Base-by-base conservation (phyloP, 2,797 vertebrate genomes). In the Periophthalmus magnuspinnatus region DNA sequence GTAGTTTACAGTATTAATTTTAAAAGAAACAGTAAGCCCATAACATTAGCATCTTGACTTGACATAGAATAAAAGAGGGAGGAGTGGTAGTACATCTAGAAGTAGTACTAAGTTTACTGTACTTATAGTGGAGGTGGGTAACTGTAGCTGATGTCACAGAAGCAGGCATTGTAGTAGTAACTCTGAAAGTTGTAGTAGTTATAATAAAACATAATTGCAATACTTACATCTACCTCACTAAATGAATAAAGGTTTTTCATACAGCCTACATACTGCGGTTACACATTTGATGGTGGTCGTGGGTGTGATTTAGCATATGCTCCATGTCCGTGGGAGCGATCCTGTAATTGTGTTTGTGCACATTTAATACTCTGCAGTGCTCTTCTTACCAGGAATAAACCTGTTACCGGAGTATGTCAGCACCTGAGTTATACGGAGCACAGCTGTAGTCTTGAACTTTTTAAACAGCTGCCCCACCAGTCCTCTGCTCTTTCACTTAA, bases 271-370 rank as follows among this genome's bases (percentile, higher is more conserved):
- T 41, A 22, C 19, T 13, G 14, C 11, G n/a, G n/a, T 24, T 55
- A 5, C 9, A 45, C 45, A 3, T 63, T 21, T 62, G 34, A 63
- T 28, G 36, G 21, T 41, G n/a, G 14, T 36, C 7, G 59, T 61
- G 61, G 61, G 38, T 48, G 36, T 64, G 62, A 48, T 17, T 64
- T 48, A 48, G 5, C 21, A 48, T 17, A 11, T 7, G 41, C 41
- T 21, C 17, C 24, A 34, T 83, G 84, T 78, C 32, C 81, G 85
- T 78, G 78, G 84, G 81, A 78, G 79, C 76, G 78, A 48, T 77
- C 65, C 7, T 59, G 66, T 14, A 75, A 73, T 66, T 68, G 36
- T 69, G 71, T 66, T 56, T 67, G 64, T 78, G 54, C 22, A 55
- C 22, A 45, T 77, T 79, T 81, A 41, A 80, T 77, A 61, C 65